Base-by-base conservation (phyloP, 2,113 vertebrate genomes). In the Nannospalax galili region DNA sequence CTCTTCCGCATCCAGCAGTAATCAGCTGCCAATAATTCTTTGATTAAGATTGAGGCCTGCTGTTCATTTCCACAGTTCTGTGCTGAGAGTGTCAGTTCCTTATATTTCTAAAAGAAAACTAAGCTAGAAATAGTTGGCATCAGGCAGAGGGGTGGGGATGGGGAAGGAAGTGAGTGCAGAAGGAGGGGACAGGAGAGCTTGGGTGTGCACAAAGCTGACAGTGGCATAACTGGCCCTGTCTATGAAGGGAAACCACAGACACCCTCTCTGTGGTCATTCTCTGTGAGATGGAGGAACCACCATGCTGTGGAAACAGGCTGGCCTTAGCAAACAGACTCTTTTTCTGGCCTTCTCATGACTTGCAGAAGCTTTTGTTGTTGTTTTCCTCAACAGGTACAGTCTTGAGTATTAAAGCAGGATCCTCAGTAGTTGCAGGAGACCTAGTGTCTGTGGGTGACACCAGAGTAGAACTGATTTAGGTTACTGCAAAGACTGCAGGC, bases 221-320 rank as follows among this genome's bases (percentile, higher is more conserved):
- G 17, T 3, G 67, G 19, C 42, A 7, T 69, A 26, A 40, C 1
- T 52, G 5, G n/a, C 45, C 70, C 52, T 80, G 67, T 11, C 60
- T 52, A 8, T 52, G 75, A 58, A 64, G 85, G 64, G 80, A 30
- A 40, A 3, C 5, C 7, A 1, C 72, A 20, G 8, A 42, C 1
- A 26, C 11, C 42, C 74, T 28, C 45, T 30, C n/a, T 9, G 67
- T 24, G 48, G 35, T 28, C 40, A 3, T 85, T 30, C 58, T 73
- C 8, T 22, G 22, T 19, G 0, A 0, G 5, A 2, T 5, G 4
- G 10, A 35, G 17, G n/a, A 16, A 3, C 0, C 3, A 1, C 4
- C 17, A 20, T 17, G 5, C n/a, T 42, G 9, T 79, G 52, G 30
- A 70, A 74, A 75, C 48, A 26, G 10, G 3, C 40, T 35, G 35